A percentile compares a stretch with the other conserved stretches of the same genome.
These are phyloP conservation scores for Falco cherrug DNA, from an alignment of 2,797 vertebrate genomes.

Conservation along the genomic window DNA sequence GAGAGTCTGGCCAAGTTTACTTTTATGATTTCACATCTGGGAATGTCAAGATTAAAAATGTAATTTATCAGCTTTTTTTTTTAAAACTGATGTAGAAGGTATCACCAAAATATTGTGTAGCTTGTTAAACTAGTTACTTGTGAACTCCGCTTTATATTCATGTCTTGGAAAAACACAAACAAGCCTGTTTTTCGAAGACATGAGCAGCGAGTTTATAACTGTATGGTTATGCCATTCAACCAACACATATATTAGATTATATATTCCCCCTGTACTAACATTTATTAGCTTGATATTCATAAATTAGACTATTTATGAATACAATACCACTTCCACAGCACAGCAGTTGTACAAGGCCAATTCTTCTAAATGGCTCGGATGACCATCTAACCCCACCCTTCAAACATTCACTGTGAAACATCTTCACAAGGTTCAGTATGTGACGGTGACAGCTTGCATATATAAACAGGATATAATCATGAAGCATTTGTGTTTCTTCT, in stretches of 20 bases:
- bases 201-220: background rate
- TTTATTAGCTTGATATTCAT: background rate
- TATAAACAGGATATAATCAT: conserved; percentile 19
- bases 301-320: background rate
- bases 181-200: background rate
- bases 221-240: background rate
- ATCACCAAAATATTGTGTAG: background rate
- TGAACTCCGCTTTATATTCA: background rate
- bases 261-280: background rate
- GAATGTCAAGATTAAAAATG: background rate
- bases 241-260: background rate
- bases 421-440: background rate
- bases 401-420: background rate
- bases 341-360: background rate
- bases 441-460: background rate
- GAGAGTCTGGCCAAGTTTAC: background rate
- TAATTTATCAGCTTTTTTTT: background rate
- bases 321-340: background rate
- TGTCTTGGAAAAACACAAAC: background rate
- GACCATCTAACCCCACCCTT: background rate
- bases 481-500: background rate
- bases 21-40: background rate
- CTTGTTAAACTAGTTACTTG: background rate
- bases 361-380: background rate
- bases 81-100: background rate